phyloP scores from a whole-genome alignment of 2,113 vertebrate genomes.

The Patagioenas fasciata region DNA sequence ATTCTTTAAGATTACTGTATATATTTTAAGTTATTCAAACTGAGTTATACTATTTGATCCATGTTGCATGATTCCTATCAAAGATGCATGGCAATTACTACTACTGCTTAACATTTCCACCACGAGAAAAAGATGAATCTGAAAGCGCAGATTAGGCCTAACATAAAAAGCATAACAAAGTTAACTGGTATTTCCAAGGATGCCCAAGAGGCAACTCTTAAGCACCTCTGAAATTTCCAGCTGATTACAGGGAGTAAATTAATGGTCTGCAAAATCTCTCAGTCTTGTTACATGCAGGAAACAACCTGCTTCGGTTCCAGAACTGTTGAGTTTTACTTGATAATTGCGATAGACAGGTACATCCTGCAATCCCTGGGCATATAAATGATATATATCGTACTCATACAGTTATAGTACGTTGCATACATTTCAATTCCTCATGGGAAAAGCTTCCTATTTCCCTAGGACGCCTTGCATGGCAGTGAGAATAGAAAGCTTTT shows the following conservation, averaged over 20 bases:
- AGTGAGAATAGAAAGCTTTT: background rate
- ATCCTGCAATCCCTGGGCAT: background rate
- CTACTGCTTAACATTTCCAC: background rate
- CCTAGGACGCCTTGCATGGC: background rate
- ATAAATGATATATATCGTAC: background rate
- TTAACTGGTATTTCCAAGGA: constrained; percentile 8
- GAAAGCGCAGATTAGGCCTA: background rate
- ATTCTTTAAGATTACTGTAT: background rate
- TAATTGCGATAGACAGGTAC: background rate
- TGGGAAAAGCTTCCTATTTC: background rate
- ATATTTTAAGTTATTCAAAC: constrained; percentile 1
- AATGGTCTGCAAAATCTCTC: background rate
- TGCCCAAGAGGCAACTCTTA: constrained; percentile 8
- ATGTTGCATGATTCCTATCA: background rate
- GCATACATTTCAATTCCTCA: background rate
- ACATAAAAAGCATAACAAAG: background rate
- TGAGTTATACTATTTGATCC: background rate
- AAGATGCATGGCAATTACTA: background rate
- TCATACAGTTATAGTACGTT: background rate
- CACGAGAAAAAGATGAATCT: background rate
- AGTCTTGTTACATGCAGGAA: background rate
- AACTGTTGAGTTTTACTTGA: background rate
- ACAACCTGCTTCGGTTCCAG: background rate
- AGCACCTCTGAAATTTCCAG: constrained; percentile 4
- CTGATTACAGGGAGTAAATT: background rate